Conservation (phyloP, 2,888 invertebrate species). For the Xanthia icteritia region DNA sequence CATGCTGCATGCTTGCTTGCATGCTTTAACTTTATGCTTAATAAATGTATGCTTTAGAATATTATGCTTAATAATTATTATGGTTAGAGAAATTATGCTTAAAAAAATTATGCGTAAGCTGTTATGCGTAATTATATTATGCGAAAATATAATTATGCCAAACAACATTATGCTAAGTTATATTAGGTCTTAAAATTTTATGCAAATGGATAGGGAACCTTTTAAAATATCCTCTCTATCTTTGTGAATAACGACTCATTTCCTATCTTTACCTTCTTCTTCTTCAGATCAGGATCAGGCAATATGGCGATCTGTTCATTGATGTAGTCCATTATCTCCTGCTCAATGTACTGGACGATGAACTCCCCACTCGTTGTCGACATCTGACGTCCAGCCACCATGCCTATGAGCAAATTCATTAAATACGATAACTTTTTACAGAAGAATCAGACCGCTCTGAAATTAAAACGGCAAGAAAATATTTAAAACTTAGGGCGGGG, state of each 20-base stretch:
- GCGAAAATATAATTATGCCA: too few species aligned
- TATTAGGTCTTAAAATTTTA: too few species aligned
- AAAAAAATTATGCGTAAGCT: too few species aligned
- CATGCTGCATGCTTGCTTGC: too few species aligned
- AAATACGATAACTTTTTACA: neutral
- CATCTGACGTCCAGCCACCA: slow-evolving; percentile 88
- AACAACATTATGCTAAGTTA: too few species aligned
- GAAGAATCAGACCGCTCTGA: neutral
- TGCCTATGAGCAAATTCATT: slow-evolving; percentile 73
- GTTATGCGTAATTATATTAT: too few species aligned
- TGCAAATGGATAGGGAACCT: too few species aligned
- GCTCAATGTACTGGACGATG: slow-evolving; percentile 82
- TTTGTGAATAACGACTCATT: neutral
- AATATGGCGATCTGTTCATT: slow-evolving; percentile 84
- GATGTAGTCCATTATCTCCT: slow-evolving; percentile 82
- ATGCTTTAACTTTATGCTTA: too few species aligned
- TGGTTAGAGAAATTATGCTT: too few species aligned
- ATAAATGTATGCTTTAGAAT: too few species aligned
- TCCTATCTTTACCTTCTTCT: slow-evolving; percentile 80
- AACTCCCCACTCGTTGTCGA: slow-evolving; percentile 87
- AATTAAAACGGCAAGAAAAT: neutral
- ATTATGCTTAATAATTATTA: too few species aligned
- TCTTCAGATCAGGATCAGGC: slow-evolving; percentile 86
- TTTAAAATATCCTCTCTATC: neutral
- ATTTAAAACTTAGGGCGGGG: neutral